Evolutionary conservation across 2,888 invertebrate genomes (phyloP).

Genomic region (Subacronicta megacephala): DNA sequence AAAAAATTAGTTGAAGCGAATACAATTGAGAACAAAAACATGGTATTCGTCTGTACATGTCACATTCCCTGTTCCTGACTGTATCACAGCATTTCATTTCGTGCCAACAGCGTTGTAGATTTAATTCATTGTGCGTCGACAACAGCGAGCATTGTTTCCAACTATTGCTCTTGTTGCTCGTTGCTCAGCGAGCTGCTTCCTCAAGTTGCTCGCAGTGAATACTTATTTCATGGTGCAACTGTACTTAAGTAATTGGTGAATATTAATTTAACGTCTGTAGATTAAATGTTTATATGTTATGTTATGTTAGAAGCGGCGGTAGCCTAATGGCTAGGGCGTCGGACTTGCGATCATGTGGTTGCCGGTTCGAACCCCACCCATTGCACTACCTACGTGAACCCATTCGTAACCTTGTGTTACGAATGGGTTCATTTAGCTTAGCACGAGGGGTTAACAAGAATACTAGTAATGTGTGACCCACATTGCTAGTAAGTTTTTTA

Average conservation of each 20-base stretch:
- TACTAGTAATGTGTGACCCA: too few species aligned
- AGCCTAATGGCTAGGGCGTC: too few species aligned
- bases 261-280: conserved; percentile 22
- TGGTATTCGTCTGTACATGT: conserved; percentile 3
- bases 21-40: not conserved
- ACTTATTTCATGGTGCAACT: conserved; percentile 24
- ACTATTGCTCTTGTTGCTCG: conserved; percentile 54
- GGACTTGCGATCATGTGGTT: too few species aligned
- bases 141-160: conserved; percentile 55
- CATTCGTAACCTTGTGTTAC: too few species aligned
- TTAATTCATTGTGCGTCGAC: conserved; percentile 61
- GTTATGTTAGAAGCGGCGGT: too few species aligned
- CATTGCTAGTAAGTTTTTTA: too few species aligned
- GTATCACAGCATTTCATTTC: conserved; percentile 40
- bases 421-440: too few species aligned
- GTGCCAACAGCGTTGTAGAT: conserved; percentile 52
- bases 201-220: conserved; percentile 31
- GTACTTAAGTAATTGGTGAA: conserved; percentile 42
- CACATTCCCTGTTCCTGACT: conserved; percentile 33
- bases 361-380: too few species aligned
- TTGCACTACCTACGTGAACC: too few species aligned
- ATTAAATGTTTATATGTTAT: conserved; percentile 26
- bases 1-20: too few species aligned
- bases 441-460: too few species aligned
- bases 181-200: conserved; percentile 23